Conservation (phyloP, 1,140 invertebrate species). For the Pseudomyrmex cubaensis region DNA sequence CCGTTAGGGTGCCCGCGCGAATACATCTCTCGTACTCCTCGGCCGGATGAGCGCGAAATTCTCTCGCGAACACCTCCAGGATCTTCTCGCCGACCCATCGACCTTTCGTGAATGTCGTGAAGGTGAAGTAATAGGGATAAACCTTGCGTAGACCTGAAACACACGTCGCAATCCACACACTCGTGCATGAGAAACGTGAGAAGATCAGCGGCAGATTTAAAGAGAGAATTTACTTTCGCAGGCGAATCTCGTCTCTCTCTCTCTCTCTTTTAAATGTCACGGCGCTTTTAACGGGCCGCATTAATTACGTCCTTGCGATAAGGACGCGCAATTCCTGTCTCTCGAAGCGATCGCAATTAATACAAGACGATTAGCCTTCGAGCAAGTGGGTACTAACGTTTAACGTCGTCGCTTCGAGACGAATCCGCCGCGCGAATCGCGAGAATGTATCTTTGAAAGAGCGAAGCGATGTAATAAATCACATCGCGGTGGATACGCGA, state of each 20-base stretch:
- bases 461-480: conserved; percentile 18
- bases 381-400: background rate
- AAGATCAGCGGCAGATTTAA: background rate
- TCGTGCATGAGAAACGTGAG: background rate
- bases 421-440: background rate
- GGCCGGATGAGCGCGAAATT: conserved; percentile 96
- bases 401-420: background rate
- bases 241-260: background rate
- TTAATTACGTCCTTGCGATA: conserved; percentile 32
- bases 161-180: background rate
- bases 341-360: conserved; percentile 29
- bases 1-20: conserved; percentile 94
- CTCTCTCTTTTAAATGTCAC: conserved; percentile 41
- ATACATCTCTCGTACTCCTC: conserved; percentile 97
- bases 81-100: conserved; percentile 98
- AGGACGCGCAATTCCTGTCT: conserved; percentile 2
- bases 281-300: conserved; percentile 20
- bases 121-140: conserved; percentile 99
- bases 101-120: conserved; percentile 98
- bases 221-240: conserved; percentile 28
- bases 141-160: conserved; percentile 96
- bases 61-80: conserved; percentile 96
- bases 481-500: conserved; percentile 6
- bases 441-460: background rate
- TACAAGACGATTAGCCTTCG: conserved; percentile 24